Conservation (phyloP, 1,140 invertebrate genomes). For the Atopsyche davidsoni region DNA sequence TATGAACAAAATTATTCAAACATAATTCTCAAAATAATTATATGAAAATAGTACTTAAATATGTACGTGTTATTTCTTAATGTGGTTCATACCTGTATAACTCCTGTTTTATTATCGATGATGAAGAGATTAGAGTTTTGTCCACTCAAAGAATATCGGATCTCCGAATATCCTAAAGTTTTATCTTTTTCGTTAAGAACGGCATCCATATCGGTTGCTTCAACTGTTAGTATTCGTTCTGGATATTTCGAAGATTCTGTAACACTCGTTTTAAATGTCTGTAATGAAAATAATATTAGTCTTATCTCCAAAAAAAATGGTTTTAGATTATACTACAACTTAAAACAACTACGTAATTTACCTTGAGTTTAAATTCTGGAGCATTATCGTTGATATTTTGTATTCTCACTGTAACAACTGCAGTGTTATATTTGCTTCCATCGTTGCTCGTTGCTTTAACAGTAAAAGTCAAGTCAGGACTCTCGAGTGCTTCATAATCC, state of each 20-base stretch:
- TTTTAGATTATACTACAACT: neutral
- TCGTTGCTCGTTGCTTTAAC: slow-evolving; percentile 66
- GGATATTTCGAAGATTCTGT: slow-evolving; percentile 63
- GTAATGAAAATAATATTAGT: slow-evolving; percentile 30
- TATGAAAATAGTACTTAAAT: slow-evolving; percentile 6
- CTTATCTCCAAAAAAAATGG: neutral
- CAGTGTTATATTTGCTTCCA: slow-evolving; percentile 59
- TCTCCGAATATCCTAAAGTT: slow-evolving; percentile 57
- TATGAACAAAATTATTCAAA: slow-evolving; percentile 34
- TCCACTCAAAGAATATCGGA: slow-evolving; percentile 63
- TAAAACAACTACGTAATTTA: slow-evolving; percentile 29
- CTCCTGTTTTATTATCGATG: slow-evolving; percentile 61
- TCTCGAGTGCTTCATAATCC: slow-evolving; percentile 65
- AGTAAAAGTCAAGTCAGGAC: slow-evolving; percentile 63
- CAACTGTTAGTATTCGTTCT: slow-evolving; percentile 61
- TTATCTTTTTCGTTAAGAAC: slow-evolving; percentile 55
- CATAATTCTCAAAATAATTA: slow-evolving; percentile 26
- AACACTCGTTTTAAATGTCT: slow-evolving; percentile 63
- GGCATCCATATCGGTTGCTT: slow-evolving; percentile 66
- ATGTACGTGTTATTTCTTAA: slow-evolving; percentile 13
- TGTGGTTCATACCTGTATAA: slow-evolving; percentile 48
- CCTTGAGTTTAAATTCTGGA: slow-evolving; percentile 63
- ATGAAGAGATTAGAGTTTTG: slow-evolving; percentile 66
- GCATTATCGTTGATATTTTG: slow-evolving; percentile 76
- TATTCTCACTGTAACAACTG: slow-evolving; percentile 63